Conservation (phyloP, 2,797 vertebrate genomes). For the Miichthys miiuy region DNA sequence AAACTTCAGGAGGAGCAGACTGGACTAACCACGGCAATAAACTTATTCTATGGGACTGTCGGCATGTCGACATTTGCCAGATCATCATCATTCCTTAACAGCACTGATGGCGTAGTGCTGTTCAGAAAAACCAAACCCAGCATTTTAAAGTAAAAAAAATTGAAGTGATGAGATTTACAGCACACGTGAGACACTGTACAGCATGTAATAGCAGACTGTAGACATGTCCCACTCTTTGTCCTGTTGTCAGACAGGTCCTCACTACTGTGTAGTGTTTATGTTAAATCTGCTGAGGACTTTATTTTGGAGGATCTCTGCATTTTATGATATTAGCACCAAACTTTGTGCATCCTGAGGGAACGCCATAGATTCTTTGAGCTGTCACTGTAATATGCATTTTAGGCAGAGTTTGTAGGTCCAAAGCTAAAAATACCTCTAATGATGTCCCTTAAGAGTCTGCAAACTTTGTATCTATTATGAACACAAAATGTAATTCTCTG, state of each 20-base stretch:
- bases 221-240: conserved; percentile 72
- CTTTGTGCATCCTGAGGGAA: conserved; percentile 37
- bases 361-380: conserved; percentile 40
- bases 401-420: conserved; percentile 38
- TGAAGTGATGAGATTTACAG: not conserved
- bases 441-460: conserved; percentile 63
- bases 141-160: conserved; percentile 7
- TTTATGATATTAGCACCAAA: conserved; percentile 39
- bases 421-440: conserved; percentile 68
- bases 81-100: conserved; percentile 27
- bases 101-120: not conserved
- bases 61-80: conserved; percentile 12
- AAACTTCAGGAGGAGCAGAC: conserved; percentile 19
- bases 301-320: conserved; percentile 15
- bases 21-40: conserved; percentile 12
- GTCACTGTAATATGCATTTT: conserved; percentile 46
- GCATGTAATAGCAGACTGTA: conserved; percentile 18
- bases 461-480: conserved; percentile 55
- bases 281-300: conserved; percentile 10
- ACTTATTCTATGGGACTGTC: conserved; percentile 4
- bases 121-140: not conserved
- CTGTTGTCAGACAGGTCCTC: conserved; percentile 50
- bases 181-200: not conserved
- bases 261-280: not conserved
- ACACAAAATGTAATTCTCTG: conserved; percentile 50